Evolutionary conservation across 1,140 invertebrate genomes (phyloP), one percentile per base, ranked within the genome.

Genomic region (Brachionus koreanus): DNA sequence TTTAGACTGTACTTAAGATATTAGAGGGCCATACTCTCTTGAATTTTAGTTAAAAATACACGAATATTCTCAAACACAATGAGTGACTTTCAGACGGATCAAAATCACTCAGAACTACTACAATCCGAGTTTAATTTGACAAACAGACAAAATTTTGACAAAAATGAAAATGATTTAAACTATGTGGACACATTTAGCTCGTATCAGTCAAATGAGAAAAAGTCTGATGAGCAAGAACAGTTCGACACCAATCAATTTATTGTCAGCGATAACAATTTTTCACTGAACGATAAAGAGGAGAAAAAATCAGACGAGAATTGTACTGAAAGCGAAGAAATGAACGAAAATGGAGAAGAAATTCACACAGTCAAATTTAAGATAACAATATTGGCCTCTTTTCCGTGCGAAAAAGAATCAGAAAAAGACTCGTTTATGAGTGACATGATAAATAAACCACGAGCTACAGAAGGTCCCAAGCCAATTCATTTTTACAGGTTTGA

Each of bases 401-500:
- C 69, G 25, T n/a, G 23, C 13, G 69, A 74, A 25, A 74, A 74
- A 74, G 69, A 74, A 46, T 19, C 69, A 13, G 69, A 74, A 74
- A 74, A 74, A 10, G 69, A 74, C 1, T 74, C 19, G 13, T 25
- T 16, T 39, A 6, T 74, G 10, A 74, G 37, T 10, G 69, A 74
- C 12, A 25, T 39, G 12, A 13, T 12, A 19, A 79, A 19, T 19
- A 79, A 35, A 61, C 61, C 46, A 6, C 23, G 76, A 3, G 49
- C 37, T 25, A 35, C 76, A 23, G 76, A 79, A 25, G 76, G 76
- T 35, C 76, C 76, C 5, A 79, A 79, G 10, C 76, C 76, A 23
- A 79, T 79, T 35, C 86, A 85, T 61, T 88, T 86, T 83, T 88
- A 87, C 81, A 87, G 87, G 76, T 63, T 86, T 29, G 87, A 88